Conservation (phyloP, 64 coral and sea anemone species). For the Actinia tenebrosa region DNA sequence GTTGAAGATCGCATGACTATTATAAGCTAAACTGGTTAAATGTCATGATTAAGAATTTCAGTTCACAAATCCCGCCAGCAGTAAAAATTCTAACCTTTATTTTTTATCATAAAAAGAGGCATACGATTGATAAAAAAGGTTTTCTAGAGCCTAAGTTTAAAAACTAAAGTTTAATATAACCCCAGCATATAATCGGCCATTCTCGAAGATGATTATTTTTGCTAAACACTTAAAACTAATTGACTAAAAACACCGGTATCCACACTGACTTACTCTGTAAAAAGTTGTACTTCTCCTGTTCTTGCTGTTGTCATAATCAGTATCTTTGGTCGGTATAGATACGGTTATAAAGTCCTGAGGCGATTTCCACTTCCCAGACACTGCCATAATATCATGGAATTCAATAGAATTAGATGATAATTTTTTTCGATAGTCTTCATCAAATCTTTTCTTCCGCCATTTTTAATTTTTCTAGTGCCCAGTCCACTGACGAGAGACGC, state of each 20-base stretch:
- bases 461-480: neutral
- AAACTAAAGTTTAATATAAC: too few species aligned
- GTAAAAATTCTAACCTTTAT: too few species aligned
- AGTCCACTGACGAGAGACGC: neutral
- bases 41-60: too few species aligned
- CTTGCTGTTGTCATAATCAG: constrained; percentile 75
- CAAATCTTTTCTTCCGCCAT: neutral
- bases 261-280: constrained; percentile 54
- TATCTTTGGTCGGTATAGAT: constrained; percentile 58
- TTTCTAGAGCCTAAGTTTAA: too few species aligned
- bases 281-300: constrained; percentile 43
- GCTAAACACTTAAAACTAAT: neutral
- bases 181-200: neutral
- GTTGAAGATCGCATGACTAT: too few species aligned
- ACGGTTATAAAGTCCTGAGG: constrained; percentile 63
- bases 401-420: neutral
- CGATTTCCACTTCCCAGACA: neutral
- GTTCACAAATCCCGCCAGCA: too few species aligned
- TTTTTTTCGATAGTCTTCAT: neutral
- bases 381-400: neutral
- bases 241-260: too few species aligned
- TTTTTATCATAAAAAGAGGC: too few species aligned
- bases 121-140: too few species aligned
- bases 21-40: too few species aligned
- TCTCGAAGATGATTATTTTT: neutral